Base-by-base conservation (phyloP, 2,888 invertebrate species). In the Orthonevra nobilis region DNA sequence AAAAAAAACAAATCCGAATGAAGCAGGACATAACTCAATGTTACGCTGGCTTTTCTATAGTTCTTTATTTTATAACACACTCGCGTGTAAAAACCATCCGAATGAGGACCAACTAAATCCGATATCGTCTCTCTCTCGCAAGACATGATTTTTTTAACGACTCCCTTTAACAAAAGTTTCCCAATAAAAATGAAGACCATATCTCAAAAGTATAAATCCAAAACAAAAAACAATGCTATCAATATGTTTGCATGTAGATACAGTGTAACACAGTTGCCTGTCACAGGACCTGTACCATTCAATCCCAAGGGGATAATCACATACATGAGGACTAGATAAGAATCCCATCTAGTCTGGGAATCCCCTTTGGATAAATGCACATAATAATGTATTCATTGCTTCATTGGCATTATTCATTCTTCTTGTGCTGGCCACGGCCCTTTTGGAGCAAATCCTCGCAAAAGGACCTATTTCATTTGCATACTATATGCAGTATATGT, bases 381-480 rank as follows among this genome's bases (percentile, higher is more conserved):
- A 15, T 52, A 30, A 52, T 77, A 77, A 77, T 72, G 46, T 72
- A 77, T 77, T 77, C 77, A 77, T 77, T 77, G 58, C 77, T 54
- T 66, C 58, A 64, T 54, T 60, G 77, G 72, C 64, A 77, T 77
- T 77, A 77, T 77, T 77, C 72, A 72, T 77, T 58, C 30, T 46
- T 36, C 9, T 5, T 48, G n/a, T 28, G 32, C 20, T 32, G 10
- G 48, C 23, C 26, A 20, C 42, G 38, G 26, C 54, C 63, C 38
- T 63, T 5, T 69, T 63, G 63, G 42, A 56, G 32, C 46, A 48
- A 46, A 61, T 12, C 50, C 23, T 32, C 20, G 34, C 14, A 52
- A 7, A 38, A 20, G 44, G 34, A 56, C 40, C n/a, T n/a, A 34
- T 23, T 42, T 23, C 48, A 48, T 61, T 61, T 61, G 61, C 61